These are phyloP conservation scores for Euwallacea similis DNA, from an alignment of 1,140 invertebrate species.

Conservation along the genomic window DNA sequence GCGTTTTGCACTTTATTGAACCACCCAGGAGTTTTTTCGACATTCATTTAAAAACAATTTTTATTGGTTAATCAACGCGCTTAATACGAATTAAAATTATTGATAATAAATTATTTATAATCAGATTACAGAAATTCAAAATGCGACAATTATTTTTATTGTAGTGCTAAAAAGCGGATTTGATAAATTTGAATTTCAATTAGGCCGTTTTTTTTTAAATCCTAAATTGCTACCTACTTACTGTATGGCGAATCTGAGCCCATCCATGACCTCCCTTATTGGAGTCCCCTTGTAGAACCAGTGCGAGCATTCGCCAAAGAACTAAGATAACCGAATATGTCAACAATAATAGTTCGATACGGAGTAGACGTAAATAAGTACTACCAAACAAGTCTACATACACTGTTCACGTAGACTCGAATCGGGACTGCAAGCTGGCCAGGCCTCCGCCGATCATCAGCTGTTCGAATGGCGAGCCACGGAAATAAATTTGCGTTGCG, in stretches of 20 bases:
- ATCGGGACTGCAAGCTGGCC: conserved; percentile 14
- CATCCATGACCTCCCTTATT: conserved; percentile 23
- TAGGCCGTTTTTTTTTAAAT: too few relatives aligned
- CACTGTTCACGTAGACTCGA: conserved; percentile 7
- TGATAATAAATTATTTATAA: too few relatives aligned
- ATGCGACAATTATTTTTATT: too few relatives aligned
- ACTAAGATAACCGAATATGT: background rate
- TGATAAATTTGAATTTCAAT: too few relatives aligned
- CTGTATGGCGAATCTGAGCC: conserved; percentile 29
- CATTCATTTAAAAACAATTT: too few relatives aligned
- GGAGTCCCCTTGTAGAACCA: background rate
- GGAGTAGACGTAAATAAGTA: too few relatives aligned
- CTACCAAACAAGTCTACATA: background rate
- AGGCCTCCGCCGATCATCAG: conserved; percentile 15
- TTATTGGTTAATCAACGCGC: too few relatives aligned
- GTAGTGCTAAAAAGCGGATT: too few relatives aligned
- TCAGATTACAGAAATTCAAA: too few relatives aligned
- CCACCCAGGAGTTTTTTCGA: too few relatives aligned
- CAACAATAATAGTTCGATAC: background rate
- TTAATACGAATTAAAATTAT: too few relatives aligned
- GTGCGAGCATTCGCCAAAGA: background rate
- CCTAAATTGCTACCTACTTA: conserved; percentile 12
- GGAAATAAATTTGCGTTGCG: conserved; percentile 19
- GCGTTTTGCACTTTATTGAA: background rate
- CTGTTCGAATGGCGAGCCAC: conserved; percentile 17